Conservation (phyloP, 2,888 invertebrate species). For the Sisyra terminalis region DNA sequence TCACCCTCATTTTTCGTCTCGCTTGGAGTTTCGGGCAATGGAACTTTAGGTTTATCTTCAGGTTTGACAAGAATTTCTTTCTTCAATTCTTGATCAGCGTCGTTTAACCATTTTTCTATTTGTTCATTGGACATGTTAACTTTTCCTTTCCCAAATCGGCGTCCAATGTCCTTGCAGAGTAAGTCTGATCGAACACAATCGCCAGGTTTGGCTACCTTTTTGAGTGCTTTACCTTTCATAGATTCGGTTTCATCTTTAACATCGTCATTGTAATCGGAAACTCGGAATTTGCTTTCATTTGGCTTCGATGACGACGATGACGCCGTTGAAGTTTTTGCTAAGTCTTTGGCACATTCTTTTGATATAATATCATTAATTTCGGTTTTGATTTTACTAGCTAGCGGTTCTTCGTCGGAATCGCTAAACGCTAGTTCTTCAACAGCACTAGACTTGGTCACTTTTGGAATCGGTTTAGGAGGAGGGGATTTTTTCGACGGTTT, state of each 20-base stretch:
- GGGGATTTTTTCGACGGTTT: too few relatives aligned
- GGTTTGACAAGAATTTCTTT: slow-evolving; percentile 17
- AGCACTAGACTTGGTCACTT: too few relatives aligned
- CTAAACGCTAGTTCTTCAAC: slow-evolving; percentile 23
- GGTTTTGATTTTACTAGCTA: slow-evolving; percentile 33
- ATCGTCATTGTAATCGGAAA: slow-evolving; percentile 5
- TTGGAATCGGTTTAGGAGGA: too few relatives aligned
- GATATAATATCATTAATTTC: slow-evolving; percentile 12
- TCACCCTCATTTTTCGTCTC: slow-evolving; percentile 5
- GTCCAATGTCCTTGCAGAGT: slow-evolving; percentile 23
- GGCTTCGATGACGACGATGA: slow-evolving; percentile 7
- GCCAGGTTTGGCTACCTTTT: slow-evolving; percentile 9
- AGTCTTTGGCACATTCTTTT: slow-evolving; percentile 6
- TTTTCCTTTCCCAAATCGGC: slow-evolving; percentile 35
- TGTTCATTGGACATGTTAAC: slow-evolving; percentile 54
- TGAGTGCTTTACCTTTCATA: neutral
- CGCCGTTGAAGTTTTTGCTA: neutral
- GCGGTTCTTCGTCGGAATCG: slow-evolving; percentile 49
- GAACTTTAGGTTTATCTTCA: slow-evolving; percentile 11
- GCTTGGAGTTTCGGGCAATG: slow-evolving; percentile 11
- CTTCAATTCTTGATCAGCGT: slow-evolving; percentile 22
- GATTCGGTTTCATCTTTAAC: slow-evolving; percentile 7
- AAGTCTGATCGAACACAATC: slow-evolving; percentile 10
- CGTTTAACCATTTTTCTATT: slow-evolving; percentile 45
- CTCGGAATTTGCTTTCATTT: slow-evolving; percentile 1